Conservation (phyloP, 2,797 vertebrate genomes). For the Lindbergichthys nudifrons region DNA sequence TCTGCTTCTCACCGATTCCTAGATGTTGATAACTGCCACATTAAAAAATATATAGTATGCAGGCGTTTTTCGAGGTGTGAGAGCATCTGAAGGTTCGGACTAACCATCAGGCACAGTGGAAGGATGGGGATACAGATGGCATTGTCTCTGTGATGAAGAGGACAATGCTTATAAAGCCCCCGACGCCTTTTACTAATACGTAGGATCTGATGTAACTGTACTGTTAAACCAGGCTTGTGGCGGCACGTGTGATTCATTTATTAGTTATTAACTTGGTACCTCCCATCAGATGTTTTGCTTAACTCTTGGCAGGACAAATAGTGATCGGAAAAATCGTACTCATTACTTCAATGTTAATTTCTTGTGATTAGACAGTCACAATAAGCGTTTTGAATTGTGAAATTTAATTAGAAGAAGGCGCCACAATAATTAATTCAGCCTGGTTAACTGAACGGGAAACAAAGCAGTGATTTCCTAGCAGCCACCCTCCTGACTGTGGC, state of each 20-base stretch:
- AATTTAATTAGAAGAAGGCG: constrained; percentile 49
- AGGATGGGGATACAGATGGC: constrained; percentile 29
- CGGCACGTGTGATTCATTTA: constrained; percentile 14
- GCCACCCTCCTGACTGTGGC: constrained; percentile 29
- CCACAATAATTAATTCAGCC: constrained; percentile 50
- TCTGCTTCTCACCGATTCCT: constrained; percentile 39
- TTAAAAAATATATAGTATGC: neutral
- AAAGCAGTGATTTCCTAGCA: constrained; percentile 32
- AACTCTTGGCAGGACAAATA: neutral
- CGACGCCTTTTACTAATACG: constrained; percentile 30
- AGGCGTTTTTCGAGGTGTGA: constrained; percentile 22
- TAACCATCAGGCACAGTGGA: constrained; percentile 10
- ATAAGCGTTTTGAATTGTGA: constrained; percentile 14
- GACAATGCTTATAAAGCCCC: constrained; percentile 36
- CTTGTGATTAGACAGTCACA: constrained; percentile 3
- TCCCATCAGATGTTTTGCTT: constrained; percentile 31
- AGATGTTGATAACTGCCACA: constrained; percentile 19
- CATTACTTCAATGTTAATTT: constrained; percentile 4
- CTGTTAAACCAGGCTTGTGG: constrained; percentile 39
- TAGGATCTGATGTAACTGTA: constrained; percentile 51
- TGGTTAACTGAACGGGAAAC: constrained; percentile 36
- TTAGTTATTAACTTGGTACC: neutral
- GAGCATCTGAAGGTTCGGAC: constrained; percentile 31
- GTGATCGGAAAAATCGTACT: constrained; percentile 38
- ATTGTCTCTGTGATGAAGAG: constrained; percentile 16